Evolutionary conservation across 92 coral and sea anemone genomes (phyloP).

Genomic region (Epizoanthus illoricatus): DNA sequence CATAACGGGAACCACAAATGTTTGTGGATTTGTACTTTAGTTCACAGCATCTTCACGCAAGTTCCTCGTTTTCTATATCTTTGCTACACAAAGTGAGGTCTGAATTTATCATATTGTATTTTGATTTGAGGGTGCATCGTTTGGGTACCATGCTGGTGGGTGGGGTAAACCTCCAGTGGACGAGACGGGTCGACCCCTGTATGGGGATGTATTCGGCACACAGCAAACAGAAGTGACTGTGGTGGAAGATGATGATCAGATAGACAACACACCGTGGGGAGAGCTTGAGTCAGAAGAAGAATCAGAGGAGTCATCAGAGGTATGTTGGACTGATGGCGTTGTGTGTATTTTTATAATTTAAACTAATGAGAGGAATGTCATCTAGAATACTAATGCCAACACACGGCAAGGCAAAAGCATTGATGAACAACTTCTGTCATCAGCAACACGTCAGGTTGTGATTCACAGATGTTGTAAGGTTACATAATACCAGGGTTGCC

Average conservation of each 20-base stretch:
- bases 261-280: constrained; percentile 90
- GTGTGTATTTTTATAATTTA: no score
- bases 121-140: constrained; percentile 79
- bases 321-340: neutral
- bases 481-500: no score
- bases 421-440: no score
- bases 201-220: constrained; percentile 95
- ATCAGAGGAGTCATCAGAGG: constrained; percentile 95
- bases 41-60: neutral
- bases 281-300: constrained; percentile 96
- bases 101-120: neutral
- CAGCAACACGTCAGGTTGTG: no score
- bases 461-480: no score
- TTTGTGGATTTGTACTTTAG: no score
- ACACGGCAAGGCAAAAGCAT: no score
- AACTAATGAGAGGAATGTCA: no score
- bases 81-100: neutral
- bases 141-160: constrained; percentile 99
- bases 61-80: neutral
- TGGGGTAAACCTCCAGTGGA: constrained; percentile 99
- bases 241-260: constrained; percentile 87
- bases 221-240: constrained; percentile 72
- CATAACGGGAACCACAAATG: no score
- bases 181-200: constrained; percentile 93
- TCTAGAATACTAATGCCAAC: no score